These are phyloP conservation scores for Xenops minutus DNA, from an alignment of 2,797 vertebrate genomes.

Conservation along the genomic window DNA sequence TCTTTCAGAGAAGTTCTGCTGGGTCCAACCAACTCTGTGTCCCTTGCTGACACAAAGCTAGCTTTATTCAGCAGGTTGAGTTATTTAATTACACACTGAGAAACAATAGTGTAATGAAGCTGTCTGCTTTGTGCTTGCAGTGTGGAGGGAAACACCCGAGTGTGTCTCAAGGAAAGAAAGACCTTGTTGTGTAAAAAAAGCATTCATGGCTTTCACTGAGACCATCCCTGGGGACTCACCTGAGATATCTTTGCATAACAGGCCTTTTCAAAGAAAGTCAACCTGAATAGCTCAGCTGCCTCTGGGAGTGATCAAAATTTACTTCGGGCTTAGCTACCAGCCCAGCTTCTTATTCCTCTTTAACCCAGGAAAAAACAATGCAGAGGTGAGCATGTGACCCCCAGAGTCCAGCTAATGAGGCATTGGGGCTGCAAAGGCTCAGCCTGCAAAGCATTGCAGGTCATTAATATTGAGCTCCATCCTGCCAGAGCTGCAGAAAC, in stretches of 20 bases:
- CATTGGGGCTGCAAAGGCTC: neutral
- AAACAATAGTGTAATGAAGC: neutral
- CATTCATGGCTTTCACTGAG: neutral
- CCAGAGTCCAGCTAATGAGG: neutral
- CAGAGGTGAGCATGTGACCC: neutral
- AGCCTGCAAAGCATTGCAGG: slow-evolving; percentile 3
- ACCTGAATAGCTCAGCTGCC: neutral
- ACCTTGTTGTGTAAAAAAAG: neutral
- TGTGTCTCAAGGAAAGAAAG: neutral
- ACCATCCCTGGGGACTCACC: neutral
- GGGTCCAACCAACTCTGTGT: neutral
- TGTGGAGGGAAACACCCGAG: neutral
- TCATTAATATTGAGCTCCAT: slow-evolving; percentile 38
- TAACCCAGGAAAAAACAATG: neutral
- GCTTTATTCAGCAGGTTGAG: neutral
- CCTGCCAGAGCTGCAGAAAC: slow-evolving; percentile 6
- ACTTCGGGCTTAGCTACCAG: neutral
- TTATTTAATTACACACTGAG: neutral
- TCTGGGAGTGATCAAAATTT: neutral
- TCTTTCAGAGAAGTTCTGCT: neutral
- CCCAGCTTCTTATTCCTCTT: neutral
- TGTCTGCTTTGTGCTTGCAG: neutral
- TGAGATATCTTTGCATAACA: neutral
- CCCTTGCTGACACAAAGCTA: neutral
- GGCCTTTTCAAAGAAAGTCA: neutral